phyloP scores from a whole-genome alignment of 2,888 invertebrate species.

The Lydus trimaculatus region DNA sequence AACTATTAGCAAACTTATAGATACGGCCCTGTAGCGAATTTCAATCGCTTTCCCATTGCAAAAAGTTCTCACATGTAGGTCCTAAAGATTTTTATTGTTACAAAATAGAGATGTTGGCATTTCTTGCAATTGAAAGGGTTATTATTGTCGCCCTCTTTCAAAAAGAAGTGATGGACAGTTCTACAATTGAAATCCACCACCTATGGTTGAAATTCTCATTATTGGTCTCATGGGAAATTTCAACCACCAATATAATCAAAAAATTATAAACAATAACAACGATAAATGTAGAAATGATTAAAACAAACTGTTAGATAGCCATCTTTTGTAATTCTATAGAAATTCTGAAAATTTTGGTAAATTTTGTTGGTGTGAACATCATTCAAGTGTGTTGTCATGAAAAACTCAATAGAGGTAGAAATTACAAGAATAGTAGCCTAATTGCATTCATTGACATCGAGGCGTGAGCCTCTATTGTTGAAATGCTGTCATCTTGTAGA shows the following conservation, averaged over 20 bases:
- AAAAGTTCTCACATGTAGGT: conserved; percentile 2
- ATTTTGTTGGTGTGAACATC: conserved; percentile 8
- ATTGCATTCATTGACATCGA: conserved; percentile 60
- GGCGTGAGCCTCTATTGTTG: conserved; percentile 55
- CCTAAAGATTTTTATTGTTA: background rate
- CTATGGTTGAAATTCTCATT: background rate
- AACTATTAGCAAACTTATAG: too few relatives aligned
- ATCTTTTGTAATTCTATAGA: background rate
- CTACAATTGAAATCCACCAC: background rate
- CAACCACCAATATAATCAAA: background rate
- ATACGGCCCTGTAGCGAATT: background rate
- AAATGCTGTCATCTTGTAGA: background rate
- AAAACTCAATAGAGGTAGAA: background rate
- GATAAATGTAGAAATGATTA: background rate
- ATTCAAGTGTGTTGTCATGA: conserved; percentile 11
- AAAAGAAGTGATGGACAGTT: background rate
- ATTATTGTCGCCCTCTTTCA: background rate
- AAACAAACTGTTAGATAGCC: background rate
- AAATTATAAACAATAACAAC: background rate
- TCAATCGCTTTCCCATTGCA: background rate
- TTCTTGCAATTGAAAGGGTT: background rate
- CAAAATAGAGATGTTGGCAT: background rate
- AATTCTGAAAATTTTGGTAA: background rate
- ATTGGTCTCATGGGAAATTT: conserved; percentile 1
- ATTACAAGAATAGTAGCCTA: conserved; percentile 54